phyloP scores from a whole-genome alignment of 2,797 vertebrate genomes.

The Malurus leucopterus region DNA sequence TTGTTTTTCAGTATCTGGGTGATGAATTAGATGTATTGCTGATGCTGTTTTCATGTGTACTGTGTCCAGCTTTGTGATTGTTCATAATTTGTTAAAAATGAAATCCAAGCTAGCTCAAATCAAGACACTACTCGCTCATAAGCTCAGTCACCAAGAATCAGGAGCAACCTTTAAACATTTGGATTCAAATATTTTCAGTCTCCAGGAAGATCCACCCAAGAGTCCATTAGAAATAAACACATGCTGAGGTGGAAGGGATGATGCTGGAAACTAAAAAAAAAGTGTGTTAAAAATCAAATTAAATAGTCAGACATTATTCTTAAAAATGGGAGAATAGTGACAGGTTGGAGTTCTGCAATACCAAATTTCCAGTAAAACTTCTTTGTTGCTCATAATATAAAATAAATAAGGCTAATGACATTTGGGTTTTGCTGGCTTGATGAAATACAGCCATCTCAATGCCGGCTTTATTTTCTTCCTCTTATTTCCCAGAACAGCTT shows the following conservation, averaged over 20 bases:
- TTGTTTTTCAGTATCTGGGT: neutral
- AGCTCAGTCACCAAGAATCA: neutral
- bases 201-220: neutral
- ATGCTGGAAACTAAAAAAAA: neutral
- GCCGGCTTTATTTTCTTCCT: conserved; percentile 2
- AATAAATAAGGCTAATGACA: neutral
- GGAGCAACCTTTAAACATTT: neutral
- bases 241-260: neutral
- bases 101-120: neutral
- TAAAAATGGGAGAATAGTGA: neutral
- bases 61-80: neutral
- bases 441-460: neutral
- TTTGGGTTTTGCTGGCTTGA: neutral
- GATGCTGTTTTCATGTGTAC: neutral
- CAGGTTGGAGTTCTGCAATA: neutral
- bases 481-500: conserved; percentile 17
- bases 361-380: neutral
- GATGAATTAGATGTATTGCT: neutral
- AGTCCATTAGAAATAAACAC: neutral
- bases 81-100: neutral
- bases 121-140: neutral
- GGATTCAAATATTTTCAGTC: neutral
- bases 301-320: neutral
- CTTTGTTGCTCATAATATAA: neutral
- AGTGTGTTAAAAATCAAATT: neutral